phyloP scores from a whole-genome alignment of 2,888 invertebrate genomes.

The Catocala fraxini region DNA sequence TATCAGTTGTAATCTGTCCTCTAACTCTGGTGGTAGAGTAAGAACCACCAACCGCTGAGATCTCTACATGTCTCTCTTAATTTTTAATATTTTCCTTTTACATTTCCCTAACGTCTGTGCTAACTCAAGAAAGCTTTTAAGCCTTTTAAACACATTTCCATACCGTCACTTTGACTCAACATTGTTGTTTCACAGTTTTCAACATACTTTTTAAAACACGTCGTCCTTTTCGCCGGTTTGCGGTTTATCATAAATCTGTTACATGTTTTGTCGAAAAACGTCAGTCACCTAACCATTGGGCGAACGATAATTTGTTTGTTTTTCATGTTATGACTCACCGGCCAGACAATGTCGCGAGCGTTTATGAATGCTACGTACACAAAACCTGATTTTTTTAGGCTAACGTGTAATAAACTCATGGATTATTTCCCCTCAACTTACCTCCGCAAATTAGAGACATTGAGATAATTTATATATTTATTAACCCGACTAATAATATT shows the following conservation, averaged over 20 bases:
- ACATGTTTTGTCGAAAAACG: constrained; percentile 17
- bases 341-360: constrained; percentile 42
- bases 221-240: neutral
- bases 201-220: constrained; percentile 11
- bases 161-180: constrained; percentile 32
- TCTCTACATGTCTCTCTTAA: constrained; percentile 31
- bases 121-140: constrained; percentile 54
- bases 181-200: constrained; percentile 24
- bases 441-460: constrained; percentile 85
- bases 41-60: constrained; percentile 17
- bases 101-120: constrained; percentile 49
- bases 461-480: constrained; percentile 55
- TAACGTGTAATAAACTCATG: constrained; percentile 46
- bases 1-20: constrained; percentile 1
- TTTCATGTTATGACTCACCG: constrained; percentile 45
- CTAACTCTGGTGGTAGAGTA: neutral
- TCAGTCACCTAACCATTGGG: constrained; percentile 15
- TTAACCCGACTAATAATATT: constrained; percentile 55
- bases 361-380: constrained; percentile 33
- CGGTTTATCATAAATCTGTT: constrained; percentile 6
- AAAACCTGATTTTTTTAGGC: constrained; percentile 41
- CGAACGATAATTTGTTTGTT: constrained; percentile 32
- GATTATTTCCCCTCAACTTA: constrained; percentile 62
- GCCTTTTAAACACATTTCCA: constrained; percentile 48
- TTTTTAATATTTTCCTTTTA: constrained; percentile 49